Conservation (phyloP, 2,113 vertebrate genomes). For the Chaetops frenatus region DNA sequence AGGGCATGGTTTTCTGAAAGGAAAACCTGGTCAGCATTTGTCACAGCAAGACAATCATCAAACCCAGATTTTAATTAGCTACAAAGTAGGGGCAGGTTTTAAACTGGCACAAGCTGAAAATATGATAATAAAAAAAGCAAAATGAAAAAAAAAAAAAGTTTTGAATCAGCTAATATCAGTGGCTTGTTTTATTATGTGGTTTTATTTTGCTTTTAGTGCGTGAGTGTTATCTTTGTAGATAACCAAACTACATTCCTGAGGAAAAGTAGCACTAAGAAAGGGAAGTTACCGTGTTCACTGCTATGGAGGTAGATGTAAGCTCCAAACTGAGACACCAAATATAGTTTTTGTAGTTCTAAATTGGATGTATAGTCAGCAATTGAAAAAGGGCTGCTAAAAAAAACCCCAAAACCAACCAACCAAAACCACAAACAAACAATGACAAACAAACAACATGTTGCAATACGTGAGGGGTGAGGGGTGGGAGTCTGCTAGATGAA, state of each 20-base stretch:
- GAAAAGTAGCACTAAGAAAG: not conserved
- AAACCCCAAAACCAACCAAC: rapidly evolving
- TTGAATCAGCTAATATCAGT: not conserved
- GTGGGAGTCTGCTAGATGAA: not conserved
- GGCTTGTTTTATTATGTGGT: not conserved
- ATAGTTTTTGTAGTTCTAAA: not conserved
- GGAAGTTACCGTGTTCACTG: not conserved
- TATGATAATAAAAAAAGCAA: not conserved
- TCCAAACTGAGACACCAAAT: not conserved
- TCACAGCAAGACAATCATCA: not conserved
- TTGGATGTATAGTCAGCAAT: not conserved
- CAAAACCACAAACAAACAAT: not conserved
- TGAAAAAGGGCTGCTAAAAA: not conserved
- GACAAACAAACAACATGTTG: not conserved
- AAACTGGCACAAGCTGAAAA: not conserved
- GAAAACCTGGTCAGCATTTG: not conserved
- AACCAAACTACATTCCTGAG: not conserved
- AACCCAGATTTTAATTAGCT: not conserved
- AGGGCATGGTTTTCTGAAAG: not conserved
- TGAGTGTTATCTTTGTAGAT: not conserved
- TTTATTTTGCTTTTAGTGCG: not conserved
- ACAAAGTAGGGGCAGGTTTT: not conserved
- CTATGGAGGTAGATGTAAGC: not conserved
- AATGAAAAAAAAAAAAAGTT: not conserved
- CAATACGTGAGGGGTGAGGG: not conserved